Conservation (phyloP, 2,113 vertebrate genomes). For the Ranitomeya imitator region DNA sequence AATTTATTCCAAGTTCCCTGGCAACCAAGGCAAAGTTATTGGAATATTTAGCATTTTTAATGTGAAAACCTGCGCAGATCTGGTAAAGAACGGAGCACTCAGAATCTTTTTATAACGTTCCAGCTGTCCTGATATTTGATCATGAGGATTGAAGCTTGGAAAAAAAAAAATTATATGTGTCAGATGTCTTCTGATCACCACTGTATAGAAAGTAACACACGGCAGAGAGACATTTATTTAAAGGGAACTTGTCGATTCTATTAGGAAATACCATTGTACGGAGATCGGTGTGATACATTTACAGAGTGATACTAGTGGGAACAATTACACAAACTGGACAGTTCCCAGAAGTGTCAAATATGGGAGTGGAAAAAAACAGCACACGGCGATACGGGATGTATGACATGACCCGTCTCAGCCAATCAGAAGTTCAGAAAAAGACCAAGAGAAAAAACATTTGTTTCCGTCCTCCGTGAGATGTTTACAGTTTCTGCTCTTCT, state of each 20-base stretch:
- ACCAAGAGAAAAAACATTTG: too few relatives aligned
- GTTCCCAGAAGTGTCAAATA: neutral
- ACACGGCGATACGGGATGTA: neutral
- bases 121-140: slow-evolving; percentile 29
- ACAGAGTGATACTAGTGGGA: neutral
- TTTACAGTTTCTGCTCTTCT: neutral
- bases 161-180: neutral
- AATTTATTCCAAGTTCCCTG: neutral
- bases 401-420: neutral
- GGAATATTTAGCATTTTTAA: slow-evolving; percentile 35
- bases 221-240: neutral
- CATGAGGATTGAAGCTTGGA: neutral
- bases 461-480: too few relatives aligned
- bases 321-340: neutral
- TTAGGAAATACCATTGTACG: neutral
- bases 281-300: neutral
- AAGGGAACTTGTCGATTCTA: neutral
- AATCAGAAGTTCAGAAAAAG: neutral
- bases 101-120: slow-evolving; percentile 15
- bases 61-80: slow-evolving; percentile 16
- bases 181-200: slow-evolving; percentile 6
- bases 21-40: neutral
- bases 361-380: neutral
- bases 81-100: neutral
- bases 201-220: neutral